Base-by-base conservation (phyloP, 1,140 invertebrate genomes). In the Matsumurasca onukii region DNA sequence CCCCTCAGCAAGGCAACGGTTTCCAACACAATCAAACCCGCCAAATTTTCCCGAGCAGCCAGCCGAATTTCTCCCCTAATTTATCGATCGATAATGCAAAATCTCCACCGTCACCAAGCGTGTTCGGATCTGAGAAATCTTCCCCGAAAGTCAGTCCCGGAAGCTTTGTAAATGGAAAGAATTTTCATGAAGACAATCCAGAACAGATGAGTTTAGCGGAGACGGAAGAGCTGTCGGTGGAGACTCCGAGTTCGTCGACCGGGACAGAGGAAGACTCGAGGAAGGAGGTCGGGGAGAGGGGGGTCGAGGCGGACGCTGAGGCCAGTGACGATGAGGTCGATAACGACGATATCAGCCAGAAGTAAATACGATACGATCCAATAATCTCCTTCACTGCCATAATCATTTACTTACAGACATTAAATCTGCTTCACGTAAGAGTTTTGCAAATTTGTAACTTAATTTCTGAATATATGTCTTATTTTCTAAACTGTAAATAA, bases 191-290 rank as follows among this genome's bases (percentile, higher is more conserved):
- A 20, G 62, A 65, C 1, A 65, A 30, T 39, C 62, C 31, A 48
- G 62, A 65, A 22, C 27, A 31, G 13, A 31, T 13, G 12, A 24
- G 34, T 27, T 17, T 27, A 59, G 62, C 62, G 1, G 62, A 65
- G 27, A 65, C 62, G 48, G 62, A 65, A 65, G 62, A 65, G 27
- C 27, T 65, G 20, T 65, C 62, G 27, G 70, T 73, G 5, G 73
- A 76, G 24, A 76, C 75, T 2, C 75, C 75, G 1, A 76, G 74
- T 25, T 75, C 74, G n/a, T 74, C 74, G 1, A 76, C 75, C 24
- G 73, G 73, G 1, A 75, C 74, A 13, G 74, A 76, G 48, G 74
- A 76, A 31, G 73, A 75, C 45, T 74, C 73, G 13, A 69, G 74
- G 27, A 72, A 72, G 31, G 73, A 74, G 69, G 64, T 70, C 30